These are phyloP conservation scores for Protophormia terraenovae DNA, from an alignment of 2,888 invertebrate genomes.

Conservation along the genomic window DNA sequence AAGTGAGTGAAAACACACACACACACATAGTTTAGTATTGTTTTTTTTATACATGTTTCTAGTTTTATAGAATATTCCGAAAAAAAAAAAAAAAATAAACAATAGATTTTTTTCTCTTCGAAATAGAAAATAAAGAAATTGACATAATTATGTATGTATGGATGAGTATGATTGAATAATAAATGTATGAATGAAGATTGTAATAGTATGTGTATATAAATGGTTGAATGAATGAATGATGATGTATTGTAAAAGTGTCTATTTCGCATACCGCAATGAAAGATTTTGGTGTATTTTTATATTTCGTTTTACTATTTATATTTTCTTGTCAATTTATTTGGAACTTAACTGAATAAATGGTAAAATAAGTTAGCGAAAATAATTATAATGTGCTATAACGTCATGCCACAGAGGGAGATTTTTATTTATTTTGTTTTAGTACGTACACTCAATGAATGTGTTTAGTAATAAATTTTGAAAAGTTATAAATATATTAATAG, in stretches of 20 bases:
- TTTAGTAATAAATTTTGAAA: not conserved
- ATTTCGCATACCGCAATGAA: not conserved
- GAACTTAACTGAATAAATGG: not conserved
- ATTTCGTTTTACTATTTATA: not conserved
- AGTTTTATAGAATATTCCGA: not conserved
- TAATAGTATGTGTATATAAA: not conserved
- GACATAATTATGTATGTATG: not conserved
- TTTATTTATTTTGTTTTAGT: not conserved
- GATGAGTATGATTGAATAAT: not conserved
- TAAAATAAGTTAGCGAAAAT: conserved; percentile 34
- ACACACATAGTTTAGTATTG: not conserved
- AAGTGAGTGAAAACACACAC: not conserved
- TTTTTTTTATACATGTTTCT: not conserved
- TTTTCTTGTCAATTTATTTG: conserved; percentile 8
- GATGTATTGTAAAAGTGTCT: not conserved
- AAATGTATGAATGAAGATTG: too few species aligned
- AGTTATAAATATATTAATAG: too few species aligned
- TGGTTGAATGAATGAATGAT: not conserved
- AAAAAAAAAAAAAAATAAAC: conserved; percentile 13
- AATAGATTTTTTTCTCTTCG: not conserved
- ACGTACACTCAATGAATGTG: not conserved
- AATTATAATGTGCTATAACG: not conserved
- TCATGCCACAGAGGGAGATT: conserved; percentile 9
- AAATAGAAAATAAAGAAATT: not conserved
- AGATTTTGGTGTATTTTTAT: not conserved